These are phyloP conservation scores for Lepus townsendii DNA, from an alignment of 2,797 vertebrate species.

Conservation along the genomic window DNA sequence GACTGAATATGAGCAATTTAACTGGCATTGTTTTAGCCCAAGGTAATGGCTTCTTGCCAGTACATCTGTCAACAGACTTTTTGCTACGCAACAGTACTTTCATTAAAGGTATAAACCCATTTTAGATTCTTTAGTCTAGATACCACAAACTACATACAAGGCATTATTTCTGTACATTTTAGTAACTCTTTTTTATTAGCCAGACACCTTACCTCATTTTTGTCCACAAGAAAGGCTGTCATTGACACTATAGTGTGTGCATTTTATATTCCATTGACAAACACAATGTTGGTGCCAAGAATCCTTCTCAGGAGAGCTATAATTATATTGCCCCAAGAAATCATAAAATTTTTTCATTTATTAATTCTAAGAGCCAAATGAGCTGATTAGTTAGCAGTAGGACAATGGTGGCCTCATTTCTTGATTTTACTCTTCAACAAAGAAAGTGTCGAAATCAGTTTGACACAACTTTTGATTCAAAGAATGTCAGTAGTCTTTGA, in stretches of 20 bases:
- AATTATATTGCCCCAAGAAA: constrained; percentile 54
- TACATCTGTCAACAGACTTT: constrained; percentile 63
- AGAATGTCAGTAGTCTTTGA: constrained; percentile 6
- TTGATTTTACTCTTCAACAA: constrained; percentile 53
- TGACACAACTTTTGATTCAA: constrained; percentile 47
- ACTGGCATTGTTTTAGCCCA: constrained; percentile 62
- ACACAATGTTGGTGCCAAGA: neutral
- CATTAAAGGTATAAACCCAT: constrained; percentile 65
- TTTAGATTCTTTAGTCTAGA: constrained; percentile 64
- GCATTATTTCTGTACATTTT: constrained; percentile 61
- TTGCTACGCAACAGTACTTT: constrained; percentile 57
- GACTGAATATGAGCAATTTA: constrained; percentile 51
- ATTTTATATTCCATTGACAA: neutral
- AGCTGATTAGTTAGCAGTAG: neutral
- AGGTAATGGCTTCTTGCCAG: constrained; percentile 47
- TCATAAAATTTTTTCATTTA: constrained; percentile 43
- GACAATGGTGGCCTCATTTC: constrained; percentile 24
- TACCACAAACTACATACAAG: constrained; percentile 58
- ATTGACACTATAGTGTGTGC: neutral
- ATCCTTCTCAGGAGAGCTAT: constrained; percentile 18
- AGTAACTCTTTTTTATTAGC: constrained; percentile 55
- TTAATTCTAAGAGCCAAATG: constrained; percentile 39
- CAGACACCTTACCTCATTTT: constrained; percentile 57
- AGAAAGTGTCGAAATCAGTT: constrained; percentile 44
- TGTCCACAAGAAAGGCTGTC: constrained; percentile 3